Conservation (phyloP, 1,140 invertebrate species). For the Asobara japonica region DNA sequence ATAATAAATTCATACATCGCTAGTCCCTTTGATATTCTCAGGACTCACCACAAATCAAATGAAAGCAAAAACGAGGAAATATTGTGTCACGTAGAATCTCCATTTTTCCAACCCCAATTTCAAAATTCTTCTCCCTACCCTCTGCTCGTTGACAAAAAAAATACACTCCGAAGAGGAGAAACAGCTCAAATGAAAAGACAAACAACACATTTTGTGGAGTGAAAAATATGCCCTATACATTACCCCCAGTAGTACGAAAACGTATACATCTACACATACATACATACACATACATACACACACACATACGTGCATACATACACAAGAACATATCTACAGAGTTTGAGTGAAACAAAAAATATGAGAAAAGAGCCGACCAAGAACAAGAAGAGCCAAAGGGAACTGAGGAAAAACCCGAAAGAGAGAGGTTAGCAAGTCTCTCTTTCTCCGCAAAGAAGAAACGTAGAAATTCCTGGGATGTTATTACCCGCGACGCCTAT, state of each 20-base stretch:
- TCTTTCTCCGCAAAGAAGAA: conserved; percentile 7
- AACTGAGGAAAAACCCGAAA: conserved; percentile 1
- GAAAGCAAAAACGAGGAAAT: neutral
- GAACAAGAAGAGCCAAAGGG: neutral
- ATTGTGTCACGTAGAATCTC: conserved; percentile 6
- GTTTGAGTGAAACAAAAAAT: conserved; percentile 1
- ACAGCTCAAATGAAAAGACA: neutral
- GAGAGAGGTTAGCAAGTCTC: conserved; percentile 16
- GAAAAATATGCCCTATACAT: conserved; percentile 12
- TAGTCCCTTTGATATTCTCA: neutral
- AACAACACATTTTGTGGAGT: neutral
- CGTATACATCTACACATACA: neutral
- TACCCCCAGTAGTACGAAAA: neutral
- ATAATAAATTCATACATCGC: neutral
- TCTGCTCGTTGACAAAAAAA: neutral
- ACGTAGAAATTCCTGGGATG: conserved; percentile 44
- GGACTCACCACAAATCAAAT: neutral
- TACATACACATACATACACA: neutral
- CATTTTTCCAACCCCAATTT: neutral
- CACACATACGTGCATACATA: neutral
- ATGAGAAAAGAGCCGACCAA: conserved; percentile 19
- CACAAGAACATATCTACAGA: neutral
- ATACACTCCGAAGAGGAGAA: no score
- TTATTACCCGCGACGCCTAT: conserved; percentile 48
- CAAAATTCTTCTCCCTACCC: neutral